Evolutionary conservation across 2,113 vertebrate species (phyloP), one percentile per base, ranked within the genome.

Genomic region (Anolis sagrei): DNA sequence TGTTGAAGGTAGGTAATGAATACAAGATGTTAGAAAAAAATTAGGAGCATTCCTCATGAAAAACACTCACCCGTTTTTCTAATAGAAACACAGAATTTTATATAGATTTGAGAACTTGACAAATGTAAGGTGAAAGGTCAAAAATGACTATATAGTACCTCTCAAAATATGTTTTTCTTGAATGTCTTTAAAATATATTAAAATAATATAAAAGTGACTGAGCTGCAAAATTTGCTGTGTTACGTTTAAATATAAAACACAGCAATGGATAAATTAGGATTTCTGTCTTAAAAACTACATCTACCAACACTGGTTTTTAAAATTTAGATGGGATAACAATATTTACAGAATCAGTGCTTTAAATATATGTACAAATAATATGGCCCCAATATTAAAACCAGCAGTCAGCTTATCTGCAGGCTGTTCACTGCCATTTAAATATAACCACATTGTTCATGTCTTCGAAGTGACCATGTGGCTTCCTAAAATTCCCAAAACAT

Each of bases 11-110:
- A 94, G 90, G 84, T 91, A 86, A 92, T 87, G 95, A 94, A 93
- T 94, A 96, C 91, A 95, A 14, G 85, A 49, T 87, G 91, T 95
- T 92, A 95, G 95, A 91, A 88, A 95, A 90, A 84, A 64, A 93
- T 54, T 93, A 91, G 27, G 21, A 82, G 58, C 93, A 96, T 21
- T 86, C 88, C 92, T 75, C 92, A 74, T 92, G 86, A 95, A 96
- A 64, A 95, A 95, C 87, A 87, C 83, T 83, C 62, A 51, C 79
- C 62, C 48, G 29, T 70, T 94, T 86, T 89, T 87, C 92, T 80
- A 16, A 76, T 90, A 83, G 84, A 94, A 95, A 89, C 80, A 86
- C 70, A 0, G 4, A 76, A 51, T 2, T 76, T 32, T 76, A 76
- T 9, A 84, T 21, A 84, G 54, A 76, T 25, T 62, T 86, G 70